Evolutionary conservation across 1,140 invertebrate genomes (phyloP).

Genomic region (Telenomus remus): DNA sequence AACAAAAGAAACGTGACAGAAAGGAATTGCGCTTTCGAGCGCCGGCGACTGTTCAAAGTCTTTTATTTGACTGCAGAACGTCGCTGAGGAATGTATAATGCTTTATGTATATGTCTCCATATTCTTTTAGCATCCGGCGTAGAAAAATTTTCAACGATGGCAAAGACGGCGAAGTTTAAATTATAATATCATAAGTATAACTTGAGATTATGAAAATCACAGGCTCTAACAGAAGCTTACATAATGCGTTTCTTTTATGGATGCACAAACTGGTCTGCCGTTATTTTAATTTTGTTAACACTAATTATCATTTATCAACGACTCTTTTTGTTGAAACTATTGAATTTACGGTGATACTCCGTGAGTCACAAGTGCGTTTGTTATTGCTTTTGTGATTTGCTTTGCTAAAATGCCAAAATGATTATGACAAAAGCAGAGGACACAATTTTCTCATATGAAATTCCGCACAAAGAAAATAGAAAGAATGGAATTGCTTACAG

Average conservation of each 20-base stretch:
- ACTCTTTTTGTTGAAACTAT: too few relatives aligned
- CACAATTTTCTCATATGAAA: too few relatives aligned
- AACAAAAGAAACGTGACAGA: slow-evolving; percentile 42
- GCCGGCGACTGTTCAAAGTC: slow-evolving; percentile 51
- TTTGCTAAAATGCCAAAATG: too few relatives aligned
- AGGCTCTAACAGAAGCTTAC: slow-evolving; percentile 50
- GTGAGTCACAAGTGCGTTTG: too few relatives aligned
- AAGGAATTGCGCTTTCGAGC: slow-evolving; percentile 54
- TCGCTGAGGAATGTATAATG: slow-evolving; percentile 56
- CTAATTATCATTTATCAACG: too few relatives aligned
- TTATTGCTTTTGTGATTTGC: too few relatives aligned
- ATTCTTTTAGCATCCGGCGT: slow-evolving; percentile 53
- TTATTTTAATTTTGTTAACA: slow-evolving; percentile 20
- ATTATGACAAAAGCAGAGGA: too few relatives aligned
- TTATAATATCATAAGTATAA: slow-evolving; percentile 56
- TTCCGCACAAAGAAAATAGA: slow-evolving; percentile 11
- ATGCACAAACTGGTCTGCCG: slow-evolving; percentile 25
- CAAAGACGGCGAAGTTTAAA: slow-evolving; percentile 52
- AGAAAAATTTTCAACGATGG: slow-evolving; percentile 48
- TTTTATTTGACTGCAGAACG: slow-evolving; percentile 57
- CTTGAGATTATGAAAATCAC: slow-evolving; percentile 55
- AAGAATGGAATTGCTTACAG: slow-evolving; percentile 42
- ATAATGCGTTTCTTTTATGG: slow-evolving; percentile 46
- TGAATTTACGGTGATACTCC: too few relatives aligned
- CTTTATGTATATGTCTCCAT: slow-evolving; percentile 58